Conservation (phyloP, 92 coral and sea anemone genomes). For the Palythoa grandiflora region DNA sequence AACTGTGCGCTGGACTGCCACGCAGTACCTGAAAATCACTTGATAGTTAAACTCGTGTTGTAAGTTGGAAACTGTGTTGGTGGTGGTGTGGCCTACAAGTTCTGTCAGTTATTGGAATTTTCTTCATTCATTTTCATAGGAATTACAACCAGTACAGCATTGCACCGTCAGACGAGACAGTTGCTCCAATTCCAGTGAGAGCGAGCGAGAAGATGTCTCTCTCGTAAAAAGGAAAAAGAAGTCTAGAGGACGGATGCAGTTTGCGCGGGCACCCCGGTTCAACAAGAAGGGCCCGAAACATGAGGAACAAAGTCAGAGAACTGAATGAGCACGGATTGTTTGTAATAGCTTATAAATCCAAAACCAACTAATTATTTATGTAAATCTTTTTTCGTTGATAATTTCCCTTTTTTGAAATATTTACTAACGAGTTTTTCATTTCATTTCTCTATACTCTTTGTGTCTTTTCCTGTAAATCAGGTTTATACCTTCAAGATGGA, state of each 20-base stretch:
- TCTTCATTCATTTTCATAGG: no score
- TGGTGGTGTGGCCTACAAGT: no score
- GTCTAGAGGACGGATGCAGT: background rate
- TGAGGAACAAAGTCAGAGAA: background rate
- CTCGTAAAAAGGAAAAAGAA: background rate
- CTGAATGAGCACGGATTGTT: background rate
- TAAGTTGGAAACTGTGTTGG: no score
- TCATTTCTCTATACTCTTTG: background rate
- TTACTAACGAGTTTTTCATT: background rate
- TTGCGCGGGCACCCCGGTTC: background rate
- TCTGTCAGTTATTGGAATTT: no score
- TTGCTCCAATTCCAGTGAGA: constrained; percentile 12
- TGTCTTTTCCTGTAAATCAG: background rate
- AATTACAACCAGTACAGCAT: background rate
- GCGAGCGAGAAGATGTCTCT: background rate
- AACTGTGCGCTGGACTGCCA: no score
- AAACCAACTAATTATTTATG: background rate
- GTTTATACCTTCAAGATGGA: no score
- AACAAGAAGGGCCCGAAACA: background rate
- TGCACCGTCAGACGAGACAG: background rate
- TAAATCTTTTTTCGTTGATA: background rate
- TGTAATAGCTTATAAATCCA: background rate
- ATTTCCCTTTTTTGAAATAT: background rate
- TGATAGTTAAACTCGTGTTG: no score
- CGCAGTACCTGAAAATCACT: no score